Base-by-base conservation (phyloP, 2,797 vertebrate genomes). In the Etheostoma perlongum region DNA sequence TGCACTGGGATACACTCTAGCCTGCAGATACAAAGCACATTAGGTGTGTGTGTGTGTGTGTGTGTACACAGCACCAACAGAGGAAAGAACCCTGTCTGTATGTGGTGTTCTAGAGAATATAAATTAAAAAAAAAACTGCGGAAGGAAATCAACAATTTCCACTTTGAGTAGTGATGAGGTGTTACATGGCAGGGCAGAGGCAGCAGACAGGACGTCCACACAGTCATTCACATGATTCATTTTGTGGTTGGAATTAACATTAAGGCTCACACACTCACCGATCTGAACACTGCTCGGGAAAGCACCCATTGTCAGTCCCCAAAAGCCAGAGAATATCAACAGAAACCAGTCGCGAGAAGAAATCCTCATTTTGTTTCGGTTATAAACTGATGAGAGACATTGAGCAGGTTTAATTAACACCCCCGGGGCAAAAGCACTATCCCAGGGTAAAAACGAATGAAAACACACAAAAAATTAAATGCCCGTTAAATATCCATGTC, bases 231-330 rank as follows among this genome's bases (percentile, higher is more conserved):
- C 72, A 78, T 55, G 65, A 69, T 74, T 72, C 42, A 63, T 78
- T 48, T 36, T 30, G n/a, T 18, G 78, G 11, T 64, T 5, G 13
- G 68, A 53, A 71, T 58, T 18, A 61, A 78, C 82, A 75, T 33
- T 10, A 10, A 48, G 42, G 42, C 42, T 13, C 13, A 44, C 53
- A 51, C 47, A 94, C 94, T 98, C 89, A 98, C 97, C 97, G 95
- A 98, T 98, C 93, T 98, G 97, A 77, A 98, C 97, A 86, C 97
- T 98, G 97, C 97, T 98, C 85, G 97, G 97, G 95, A 98, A 98
- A 92, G 97, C 97, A 86, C 96, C 97, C 96, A 97, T 97, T 68
- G 96, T 89, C 94, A 96, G 94, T 93, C 96, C 96, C 96, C 95
- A 97, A 92, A 97, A 96, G 93, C 96, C 96, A 80, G 96, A 97